A percentile compares a stretch with the other conserved stretches of the same genome.
These are phyloP conservation scores for Enteromius fasciolatus DNA, from an alignment of 2,797 vertebrate genomes.

Conservation along the genomic window DNA sequence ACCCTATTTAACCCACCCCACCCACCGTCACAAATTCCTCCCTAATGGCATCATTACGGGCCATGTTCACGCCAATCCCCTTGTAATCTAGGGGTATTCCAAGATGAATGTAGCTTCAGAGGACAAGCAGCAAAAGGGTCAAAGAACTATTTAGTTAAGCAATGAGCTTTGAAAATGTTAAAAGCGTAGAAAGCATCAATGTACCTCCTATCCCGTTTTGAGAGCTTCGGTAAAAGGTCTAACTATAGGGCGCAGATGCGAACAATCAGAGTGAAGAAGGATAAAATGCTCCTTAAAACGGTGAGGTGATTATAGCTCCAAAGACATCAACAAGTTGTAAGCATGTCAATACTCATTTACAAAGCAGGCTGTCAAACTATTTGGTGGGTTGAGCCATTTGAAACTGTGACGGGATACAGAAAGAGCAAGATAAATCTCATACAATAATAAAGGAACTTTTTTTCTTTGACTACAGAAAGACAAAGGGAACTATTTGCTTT, in stretches of 20 bases:
- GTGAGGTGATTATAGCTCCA: constrained; percentile 3
- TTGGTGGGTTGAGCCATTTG: background rate
- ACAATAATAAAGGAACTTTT: background rate
- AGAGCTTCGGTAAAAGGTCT: constrained; percentile 12
- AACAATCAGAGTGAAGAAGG: background rate
- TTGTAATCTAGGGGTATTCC: constrained; percentile 75
- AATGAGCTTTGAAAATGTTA: constrained; percentile 45
- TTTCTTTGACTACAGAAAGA: constrained; percentile 34
- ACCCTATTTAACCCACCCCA: constrained; percentile 50
- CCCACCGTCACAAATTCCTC: constrained; percentile 76
- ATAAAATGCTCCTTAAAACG: constrained; percentile 3
- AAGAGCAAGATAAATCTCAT: constrained; percentile 12
- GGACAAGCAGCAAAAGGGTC: constrained; percentile 25
- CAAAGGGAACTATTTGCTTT: constrained; percentile 38
- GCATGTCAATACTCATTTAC: constrained; percentile 17
- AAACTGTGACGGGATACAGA: background rate
- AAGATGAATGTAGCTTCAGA: constrained; percentile 60
- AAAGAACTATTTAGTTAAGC: constrained; percentile 43
- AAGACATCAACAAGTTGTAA: constrained; percentile 2
- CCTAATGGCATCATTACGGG: constrained; percentile 82
- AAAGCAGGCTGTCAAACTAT: constrained; percentile 2
- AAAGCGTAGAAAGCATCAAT: constrained; percentile 17
- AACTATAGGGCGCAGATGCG: constrained; percentile 3
- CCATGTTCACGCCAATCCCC: constrained; percentile 73
- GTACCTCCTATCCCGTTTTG: background rate